These are phyloP conservation scores for Osmerus mordax DNA, from an alignment of 2,113 vertebrate genomes.

Conservation along the genomic window DNA sequence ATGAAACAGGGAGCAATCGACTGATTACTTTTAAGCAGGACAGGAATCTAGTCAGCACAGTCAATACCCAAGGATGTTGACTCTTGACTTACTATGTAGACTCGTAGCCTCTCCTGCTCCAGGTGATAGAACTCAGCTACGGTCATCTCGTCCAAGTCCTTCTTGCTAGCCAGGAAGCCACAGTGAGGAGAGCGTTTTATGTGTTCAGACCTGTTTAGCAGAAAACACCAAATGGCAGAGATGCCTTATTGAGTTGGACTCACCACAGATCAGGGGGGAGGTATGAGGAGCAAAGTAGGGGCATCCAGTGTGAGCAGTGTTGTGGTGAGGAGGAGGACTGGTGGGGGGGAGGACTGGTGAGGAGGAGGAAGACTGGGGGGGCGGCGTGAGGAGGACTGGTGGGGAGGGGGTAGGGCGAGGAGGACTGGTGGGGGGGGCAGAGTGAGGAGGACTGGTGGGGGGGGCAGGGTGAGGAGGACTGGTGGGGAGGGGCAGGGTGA, in stretches of 20 bases:
- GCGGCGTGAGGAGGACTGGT: too few relatives aligned
- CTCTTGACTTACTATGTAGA: constrained; percentile 69
- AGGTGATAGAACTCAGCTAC: constrained; percentile 70
- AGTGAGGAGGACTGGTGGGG: too few relatives aligned
- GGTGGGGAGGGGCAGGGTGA: too few relatives aligned
- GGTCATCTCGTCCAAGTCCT: constrained; percentile 67
- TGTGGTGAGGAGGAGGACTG: too few relatives aligned
- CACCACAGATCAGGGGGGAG: too few relatives aligned
- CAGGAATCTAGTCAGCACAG: neutral
- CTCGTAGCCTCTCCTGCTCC: constrained; percentile 71
- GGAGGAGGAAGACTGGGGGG: too few relatives aligned
- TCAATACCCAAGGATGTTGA: neutral
- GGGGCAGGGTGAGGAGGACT: too few relatives aligned
- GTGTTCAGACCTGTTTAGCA: constrained; percentile 67
- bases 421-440: too few relatives aligned
- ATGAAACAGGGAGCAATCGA: neutral
- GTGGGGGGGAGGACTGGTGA: too few relatives aligned
- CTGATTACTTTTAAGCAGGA: neutral
- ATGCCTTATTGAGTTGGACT: neutral
- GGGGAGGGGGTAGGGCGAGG: too few relatives aligned
- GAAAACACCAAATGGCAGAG: neutral
- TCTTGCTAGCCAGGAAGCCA: constrained; percentile 69
- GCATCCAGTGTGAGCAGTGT: too few relatives aligned
- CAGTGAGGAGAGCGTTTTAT: constrained; percentile 65
- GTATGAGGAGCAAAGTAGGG: too few relatives aligned